These are phyloP conservation scores for Yponomeuta plumbellus DNA, from an alignment of 2,888 invertebrate species.

Conservation along the genomic window DNA sequence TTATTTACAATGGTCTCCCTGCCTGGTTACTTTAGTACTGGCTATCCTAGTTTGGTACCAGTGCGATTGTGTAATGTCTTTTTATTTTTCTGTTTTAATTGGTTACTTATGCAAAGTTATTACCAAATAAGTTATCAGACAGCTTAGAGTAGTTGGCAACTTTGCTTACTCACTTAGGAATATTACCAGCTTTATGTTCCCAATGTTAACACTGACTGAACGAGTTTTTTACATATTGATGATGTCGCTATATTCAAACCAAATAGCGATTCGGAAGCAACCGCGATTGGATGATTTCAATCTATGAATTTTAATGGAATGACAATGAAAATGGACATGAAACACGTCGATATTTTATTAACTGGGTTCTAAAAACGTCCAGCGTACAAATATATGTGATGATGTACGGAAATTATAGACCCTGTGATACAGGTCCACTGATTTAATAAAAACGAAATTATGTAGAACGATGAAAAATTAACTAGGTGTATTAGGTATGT, in stretches of 20 bases:
- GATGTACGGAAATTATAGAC: not conserved
- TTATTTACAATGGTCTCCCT: no score
- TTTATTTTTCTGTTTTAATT: no score
- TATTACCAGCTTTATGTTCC: constrained; percentile 33
- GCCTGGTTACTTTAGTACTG: no score
- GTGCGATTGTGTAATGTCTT: no score
- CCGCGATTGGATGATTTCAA: constrained; percentile 58
- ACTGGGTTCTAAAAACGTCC: not conserved
- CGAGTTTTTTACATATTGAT: constrained; percentile 68
- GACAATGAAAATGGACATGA: constrained; percentile 38
- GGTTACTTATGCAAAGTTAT: no score
- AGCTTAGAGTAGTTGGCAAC: no score
- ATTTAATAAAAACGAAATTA: no score
- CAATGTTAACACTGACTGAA: constrained; percentile 48
- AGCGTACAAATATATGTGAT: not conserved
- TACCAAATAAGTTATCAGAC: no score
- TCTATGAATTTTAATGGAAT: constrained; percentile 40
- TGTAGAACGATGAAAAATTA: no score
- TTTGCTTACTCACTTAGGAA: no score
- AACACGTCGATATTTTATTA: not conserved
- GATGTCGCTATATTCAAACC: constrained; percentile 58
- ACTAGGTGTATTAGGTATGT: no score
- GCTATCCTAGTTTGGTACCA: no score
- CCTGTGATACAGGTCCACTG: not conserved
- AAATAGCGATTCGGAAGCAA: constrained; percentile 49